A percentile compares a stretch with the other conserved stretches of the same genome.
Conservation (phyloP, 1,140 invertebrate species). For the Zophobas atratus region DNA sequence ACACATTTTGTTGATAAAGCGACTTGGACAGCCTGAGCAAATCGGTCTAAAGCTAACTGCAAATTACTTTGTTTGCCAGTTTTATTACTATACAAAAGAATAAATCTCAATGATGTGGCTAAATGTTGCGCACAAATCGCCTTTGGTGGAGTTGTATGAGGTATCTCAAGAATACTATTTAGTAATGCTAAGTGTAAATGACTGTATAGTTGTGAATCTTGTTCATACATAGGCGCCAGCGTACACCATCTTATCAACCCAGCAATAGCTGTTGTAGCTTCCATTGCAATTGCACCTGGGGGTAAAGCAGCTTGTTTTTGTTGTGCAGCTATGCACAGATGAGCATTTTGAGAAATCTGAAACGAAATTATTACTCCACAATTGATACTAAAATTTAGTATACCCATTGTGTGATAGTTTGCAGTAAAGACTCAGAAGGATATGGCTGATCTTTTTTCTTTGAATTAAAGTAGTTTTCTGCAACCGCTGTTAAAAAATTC, state of each 20-base stretch:
- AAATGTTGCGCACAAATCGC: conserved; percentile 74
- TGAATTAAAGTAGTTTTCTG: conserved; percentile 80
- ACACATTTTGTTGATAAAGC: conserved; percentile 81
- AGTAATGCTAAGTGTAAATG: conserved; percentile 77
- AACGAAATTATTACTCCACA: conserved; percentile 34
- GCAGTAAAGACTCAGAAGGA: conserved; percentile 74
- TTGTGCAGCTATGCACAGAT: conserved; percentile 80
- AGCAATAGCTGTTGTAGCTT: conserved; percentile 84
- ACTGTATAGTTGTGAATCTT: conserved; percentile 72
- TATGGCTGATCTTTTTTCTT: conserved; percentile 67
- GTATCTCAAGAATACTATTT: conserved; percentile 74
- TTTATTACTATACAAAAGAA: conserved; percentile 67
- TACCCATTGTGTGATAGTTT: conserved; percentile 79
- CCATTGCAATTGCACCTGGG: conserved; percentile 85
- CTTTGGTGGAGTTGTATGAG: conserved; percentile 69
- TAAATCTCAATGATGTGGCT: conserved; percentile 66
- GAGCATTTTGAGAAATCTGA: conserved; percentile 76
- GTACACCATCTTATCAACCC: conserved; percentile 83
- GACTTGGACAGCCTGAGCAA: conserved; percentile 84
- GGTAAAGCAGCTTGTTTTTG: conserved; percentile 79
- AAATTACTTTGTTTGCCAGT: conserved; percentile 57
- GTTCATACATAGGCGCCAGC: conserved; percentile 74
- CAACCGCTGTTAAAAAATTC: conserved; percentile 84
- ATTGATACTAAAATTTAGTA: conserved; percentile 14
- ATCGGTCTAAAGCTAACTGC: conserved; percentile 77